phyloP scores from a whole-genome alignment of 1,140 invertebrate species.

The Saxidomus purpurata region DNA sequence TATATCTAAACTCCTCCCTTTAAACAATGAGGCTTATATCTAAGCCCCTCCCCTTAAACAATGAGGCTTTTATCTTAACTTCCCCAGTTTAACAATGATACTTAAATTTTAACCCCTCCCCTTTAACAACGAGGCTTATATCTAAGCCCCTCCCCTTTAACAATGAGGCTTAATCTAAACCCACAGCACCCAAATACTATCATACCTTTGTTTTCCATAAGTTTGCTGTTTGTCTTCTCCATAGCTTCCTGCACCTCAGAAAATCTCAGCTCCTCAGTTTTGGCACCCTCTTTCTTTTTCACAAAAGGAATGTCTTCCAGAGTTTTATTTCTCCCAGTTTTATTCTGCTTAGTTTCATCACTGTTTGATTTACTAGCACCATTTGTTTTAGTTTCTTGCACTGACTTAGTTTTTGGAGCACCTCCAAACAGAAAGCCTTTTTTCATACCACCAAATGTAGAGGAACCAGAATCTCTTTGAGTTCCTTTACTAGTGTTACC shows the following conservation, averaged over 20 bases:
- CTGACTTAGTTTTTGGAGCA: slow-evolving; percentile 55
- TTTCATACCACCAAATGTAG: slow-evolving; percentile 79
- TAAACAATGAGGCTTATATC: too few relatives aligned
- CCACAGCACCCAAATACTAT: too few relatives aligned
- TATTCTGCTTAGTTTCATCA: slow-evolving; percentile 35
- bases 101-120: too few relatives aligned
- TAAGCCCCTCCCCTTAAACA: too few relatives aligned
- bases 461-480: not conserved
- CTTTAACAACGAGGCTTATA: too few relatives aligned
- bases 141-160: too few relatives aligned
- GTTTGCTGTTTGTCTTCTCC: slow-evolving; percentile 69
- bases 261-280: slow-evolving; percentile 63
- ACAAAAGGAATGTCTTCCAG: slow-evolving; percentile 76
- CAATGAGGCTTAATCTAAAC: not conserved
- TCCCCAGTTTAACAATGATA: too few relatives aligned
- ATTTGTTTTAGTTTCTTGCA: slow-evolving; percentile 29
- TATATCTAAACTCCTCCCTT: too few relatives aligned
- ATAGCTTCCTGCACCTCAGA: slow-evolving; percentile 78
- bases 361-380: slow-evolving; percentile 31
- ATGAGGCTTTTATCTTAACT: too few relatives aligned
- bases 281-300: slow-evolving; percentile 68
- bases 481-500: slow-evolving; percentile 41
- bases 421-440: slow-evolving; percentile 80
- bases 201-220: slow-evolving; percentile 79
- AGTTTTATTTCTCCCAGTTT: slow-evolving; percentile 16